Evolutionary conservation across 2,113 vertebrate genomes (phyloP), one percentile per base, ranked within the genome.

Genomic region (Chamaetylas fuelleborni): DNA sequence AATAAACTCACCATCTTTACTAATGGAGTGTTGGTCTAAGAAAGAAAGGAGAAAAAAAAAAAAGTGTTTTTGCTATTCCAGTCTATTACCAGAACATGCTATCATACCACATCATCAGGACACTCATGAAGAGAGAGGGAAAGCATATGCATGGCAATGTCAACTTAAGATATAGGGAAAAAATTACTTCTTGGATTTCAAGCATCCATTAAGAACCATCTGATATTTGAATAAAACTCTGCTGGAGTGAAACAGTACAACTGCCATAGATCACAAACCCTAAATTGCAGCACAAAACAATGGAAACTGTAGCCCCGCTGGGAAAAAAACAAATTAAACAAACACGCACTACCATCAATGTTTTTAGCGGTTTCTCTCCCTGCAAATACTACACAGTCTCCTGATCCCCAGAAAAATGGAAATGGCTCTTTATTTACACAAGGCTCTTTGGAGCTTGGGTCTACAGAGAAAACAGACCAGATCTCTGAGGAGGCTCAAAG

Each of bases 241-340:
- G 72, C 67, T 90, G 88, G 88, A 92, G 72, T 53, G 51, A 96
- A 93, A 78, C 34, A 31, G 12, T 62, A 56, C 57, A 56, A 71
- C 36, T 70, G 36, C 51, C 51, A 60, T 40, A 84, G 47, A 93
- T 93, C 79, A 74, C 76, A 81, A 74, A 58, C 8, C 23, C 56
- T 42, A 90, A 90, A 73, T 18, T 8, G n/a, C 38, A 88, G 24
- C 53, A 58, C 19, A 3, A 69, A 78, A 62, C 40, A 88, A 90
- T 40, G 72, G 50, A 93, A 93, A 90, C 31, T 33, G 51, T 66
- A 90, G 70, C 23, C 56, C 24, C 0, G 0, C 56, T 77, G 64
- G 60, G 85, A 81, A 90, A 95, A 91, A 95, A 93, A 62, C 23
- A 80, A 80, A 83, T 62, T 25, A 60, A 80, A 70, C 42, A 95